These are phyloP conservation scores for Montipora capitata DNA, from an alignment of 92 coral and sea anemone species.

Conservation along the genomic window DNA sequence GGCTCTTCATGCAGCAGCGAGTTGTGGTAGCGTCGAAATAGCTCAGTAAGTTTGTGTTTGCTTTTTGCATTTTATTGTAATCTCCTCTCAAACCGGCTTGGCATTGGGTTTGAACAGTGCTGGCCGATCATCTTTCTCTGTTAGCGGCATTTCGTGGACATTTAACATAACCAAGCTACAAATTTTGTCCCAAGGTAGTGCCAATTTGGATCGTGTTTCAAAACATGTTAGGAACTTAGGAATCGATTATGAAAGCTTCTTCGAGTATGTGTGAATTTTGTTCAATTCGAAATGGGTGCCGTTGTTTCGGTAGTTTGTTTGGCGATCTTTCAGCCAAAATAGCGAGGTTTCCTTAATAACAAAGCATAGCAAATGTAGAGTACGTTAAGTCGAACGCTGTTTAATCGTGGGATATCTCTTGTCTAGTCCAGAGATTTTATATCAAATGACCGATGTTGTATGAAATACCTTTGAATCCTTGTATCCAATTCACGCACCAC, in stretches of 20 bases:
- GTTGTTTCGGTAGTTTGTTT: background rate
- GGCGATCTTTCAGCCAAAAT: constrained; percentile 26
- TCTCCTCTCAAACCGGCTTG: constrained; percentile 54
- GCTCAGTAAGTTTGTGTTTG: constrained; percentile 92
- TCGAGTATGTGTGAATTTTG: constrained; percentile 24
- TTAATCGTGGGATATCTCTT: constrained; percentile 51
- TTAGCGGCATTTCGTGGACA: constrained; percentile 65
- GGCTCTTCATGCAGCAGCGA: constrained; percentile 98
- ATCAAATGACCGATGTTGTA: constrained; percentile 66
- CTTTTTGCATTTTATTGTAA: constrained; percentile 61
- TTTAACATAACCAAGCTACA: constrained; percentile 37
- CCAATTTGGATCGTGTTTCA: constrained; percentile 85
- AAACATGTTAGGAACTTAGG: constrained; percentile 92
- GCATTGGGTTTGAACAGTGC: constrained; percentile 47
- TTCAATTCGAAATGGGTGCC: background rate
- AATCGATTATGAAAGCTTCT: constrained; percentile 62
- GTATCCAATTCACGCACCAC: constrained; percentile 25
- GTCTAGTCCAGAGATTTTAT: constrained; percentile 61
- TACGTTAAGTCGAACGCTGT: constrained; percentile 2
- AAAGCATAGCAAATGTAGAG: background rate
- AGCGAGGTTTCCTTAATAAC: background rate
- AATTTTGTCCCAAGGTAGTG: constrained; percentile 35
- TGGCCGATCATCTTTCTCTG: constrained; percentile 17
- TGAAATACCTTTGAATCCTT: constrained; percentile 52
- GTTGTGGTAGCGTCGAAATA: constrained; percentile 98